Base-by-base conservation (phyloP, 2,113 vertebrate genomes). In the Toxotes jaculatrix region DNA sequence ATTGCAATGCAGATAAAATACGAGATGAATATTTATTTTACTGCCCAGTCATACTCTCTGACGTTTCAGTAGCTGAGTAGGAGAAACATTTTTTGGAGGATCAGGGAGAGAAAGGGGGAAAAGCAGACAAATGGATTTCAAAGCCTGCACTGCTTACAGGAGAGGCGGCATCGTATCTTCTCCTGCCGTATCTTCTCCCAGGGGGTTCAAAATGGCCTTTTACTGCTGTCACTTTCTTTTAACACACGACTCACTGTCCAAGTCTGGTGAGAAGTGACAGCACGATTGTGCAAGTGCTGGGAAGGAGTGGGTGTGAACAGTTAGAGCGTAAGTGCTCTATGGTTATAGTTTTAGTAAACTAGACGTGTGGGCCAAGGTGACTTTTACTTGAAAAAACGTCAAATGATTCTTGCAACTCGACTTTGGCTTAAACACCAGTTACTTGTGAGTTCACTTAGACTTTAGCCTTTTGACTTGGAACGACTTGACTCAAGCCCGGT, bases 201-300 rank as follows among this genome's bases (percentile, higher is more conserved):
- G 14, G 87, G 85, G 77, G 55, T 47, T 84, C 34, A 79, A 77
- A 85, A 67, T 85, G 88, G 64, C 83, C 82, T 86, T 87, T 89
- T 84, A 74, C 66, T 34, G 51, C 70, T 64, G 88, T 88, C 86
- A 59, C 73, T 79, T 86, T 69, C 74, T 66, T 66, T 85, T 73
- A 76, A 65, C 36, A 7, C 64, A 10, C 13, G 1, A 69, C 79
- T 82, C 49, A n/a, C 34, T 49, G 69, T 63, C 85, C 57, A 75
- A 61, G 76, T 72, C 74, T 49, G 70, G 49, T 1, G 16, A 60
- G 80, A 76, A 79, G 83, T 79, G 68, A 86, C 68, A 83, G 63
- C 21, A 12, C 32, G 12, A 75, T 62, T 21, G 36, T 51, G 38
- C 3, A 6, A 49, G 65, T 47, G 75, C 19, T 51, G 77, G 47